Evolutionary conservation across 2,888 invertebrate species (phyloP), one percentile per base, ranked within the genome.

Genomic region (Lysandra coridon): DNA sequence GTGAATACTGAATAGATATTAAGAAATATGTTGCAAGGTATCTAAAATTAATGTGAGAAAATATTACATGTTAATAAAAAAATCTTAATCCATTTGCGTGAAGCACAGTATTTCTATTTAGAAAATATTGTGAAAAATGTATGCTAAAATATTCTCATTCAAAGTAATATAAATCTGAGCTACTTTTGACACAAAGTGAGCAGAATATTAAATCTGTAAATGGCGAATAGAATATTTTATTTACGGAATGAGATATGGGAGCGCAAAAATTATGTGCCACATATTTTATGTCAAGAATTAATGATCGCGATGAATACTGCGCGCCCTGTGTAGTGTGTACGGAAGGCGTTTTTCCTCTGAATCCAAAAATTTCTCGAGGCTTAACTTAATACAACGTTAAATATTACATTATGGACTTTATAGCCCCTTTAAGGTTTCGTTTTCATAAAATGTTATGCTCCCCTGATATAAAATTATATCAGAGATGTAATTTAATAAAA

Each of bases 181-280:
- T 78, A 74, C 81, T 60, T 79, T 79, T 80, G 81, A 80, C 80
- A 80, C 78, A 81, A 80, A 82, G 80, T 80, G 81, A 80, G 80
- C 80, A 77, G 82, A 82, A 82, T 82, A 82, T 82, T 82, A 80
- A 82, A 82, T 80, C 82, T 80, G 80, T 82, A 81, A 82, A 80
- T 80, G 78, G 79, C 79, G 81, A 81, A 79, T 74, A 79, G 79
- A 80, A 79, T 82, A 79, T 80, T 80, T 81, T 81, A 82, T 81
- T 81, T 80, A 81, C 62, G 74, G 76, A 82, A 81, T 78, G 79
- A 82, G 73, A 80, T 75, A 76, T 78, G 79, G 75, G 74, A 75
- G 78, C 78, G 78, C 80, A 80, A 74, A 81, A 81, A 81, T 79
- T 79, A 74, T 81, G 79, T 80, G 79, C 62, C 64, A 79, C 80